Evolutionary conservation across 1,140 invertebrate genomes (phyloP), one percentile per base, ranked within the genome.

Genomic region (Listronotus bonariensis): DNA sequence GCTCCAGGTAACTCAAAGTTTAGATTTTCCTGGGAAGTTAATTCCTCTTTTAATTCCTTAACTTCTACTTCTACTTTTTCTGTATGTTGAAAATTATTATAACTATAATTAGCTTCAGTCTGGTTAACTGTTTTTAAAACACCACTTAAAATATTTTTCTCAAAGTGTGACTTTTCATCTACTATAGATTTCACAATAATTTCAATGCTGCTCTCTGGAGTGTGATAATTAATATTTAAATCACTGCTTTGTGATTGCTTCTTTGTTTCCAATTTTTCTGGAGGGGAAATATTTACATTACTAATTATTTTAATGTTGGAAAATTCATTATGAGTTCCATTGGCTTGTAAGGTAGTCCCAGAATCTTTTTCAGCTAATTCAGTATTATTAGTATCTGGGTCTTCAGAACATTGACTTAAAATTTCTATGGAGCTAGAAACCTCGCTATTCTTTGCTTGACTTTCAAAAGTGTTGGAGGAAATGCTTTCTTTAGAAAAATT

Each of bases 351-450:
- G 1, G 31, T 52, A 52, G 11, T 9, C n/a, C n/a, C 49, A 52
- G 6, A n/a, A n/a, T 2, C 11, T 31, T 38, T 32, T 53, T 34
- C 31, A 3, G 41, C 42, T 41, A 41, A 3, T 45, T 57, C 52
- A 40, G 17, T 41, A 54, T 34, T 8, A n/a, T 26, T 26, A 5
- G 11, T 9, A 6, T 58, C 42, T 18, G 8, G 43, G 10, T 58
- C 45, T 46, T 58, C 55, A 32, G 55, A 58, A 42, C 20, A 60
- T 0, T 60, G 38, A 60, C 57, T 60, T 41, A 60, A 15, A 36
- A 60, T 34, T 40, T 60, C 45, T 38, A 43, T 42, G n/a, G 57
- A 60, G 49, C 48, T 60, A 0, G 42, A 46, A 45, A 36, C 14
- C 26, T 60, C 48, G 6, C 1, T 56, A 11, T 18, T 18, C 12